Percentiles rank a stretch among this genome's conserved stretches.
These are phyloP conservation scores for Chrysoperla carnea DNA, from an alignment of 1,140 invertebrate genomes.

Conservation along the genomic window DNA sequence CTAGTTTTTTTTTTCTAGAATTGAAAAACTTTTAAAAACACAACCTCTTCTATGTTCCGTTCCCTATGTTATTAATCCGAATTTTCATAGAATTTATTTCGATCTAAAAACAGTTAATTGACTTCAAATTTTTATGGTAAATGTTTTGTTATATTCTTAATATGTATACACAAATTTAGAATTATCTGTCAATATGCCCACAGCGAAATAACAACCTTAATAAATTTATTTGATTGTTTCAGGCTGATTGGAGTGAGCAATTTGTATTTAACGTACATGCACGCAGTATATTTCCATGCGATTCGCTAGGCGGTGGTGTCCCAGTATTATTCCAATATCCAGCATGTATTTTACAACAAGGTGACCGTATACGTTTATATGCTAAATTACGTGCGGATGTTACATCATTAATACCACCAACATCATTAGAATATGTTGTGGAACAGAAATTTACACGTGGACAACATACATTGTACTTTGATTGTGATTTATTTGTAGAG, in stretches of 20 bases:
- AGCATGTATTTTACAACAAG: slow-evolving; percentile 49
- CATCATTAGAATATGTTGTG: slow-evolving; percentile 41
- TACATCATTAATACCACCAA: slow-evolving; percentile 37
- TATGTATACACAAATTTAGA: too few relatives aligned
- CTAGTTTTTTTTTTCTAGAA: too few relatives aligned
- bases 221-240: too few relatives aligned
- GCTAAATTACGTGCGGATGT: slow-evolving; percentile 46
- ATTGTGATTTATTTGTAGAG: slow-evolving; percentile 66
- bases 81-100: too few relatives aligned
- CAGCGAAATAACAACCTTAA: too few relatives aligned
- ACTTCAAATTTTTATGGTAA: too few relatives aligned
- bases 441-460: slow-evolving; percentile 40
- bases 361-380: slow-evolving; percentile 56
- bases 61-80: too few relatives aligned
- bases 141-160: too few relatives aligned
- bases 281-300: slow-evolving; percentile 61
- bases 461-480: slow-evolving; percentile 53
- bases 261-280: slow-evolving; percentile 68
- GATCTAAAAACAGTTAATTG: too few relatives aligned
- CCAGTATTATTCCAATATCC: slow-evolving; percentile 67
- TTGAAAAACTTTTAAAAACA: too few relatives aligned
- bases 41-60: too few relatives aligned
- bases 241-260: slow-evolving; percentile 65
- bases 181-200: too few relatives aligned
- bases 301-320: slow-evolving; percentile 41